A percentile compares a stretch with the other conserved stretches of the same genome.
These are phyloP conservation scores for Elachura formosa DNA, from an alignment of 2,113 vertebrate genomes.

Conservation along the genomic window DNA sequence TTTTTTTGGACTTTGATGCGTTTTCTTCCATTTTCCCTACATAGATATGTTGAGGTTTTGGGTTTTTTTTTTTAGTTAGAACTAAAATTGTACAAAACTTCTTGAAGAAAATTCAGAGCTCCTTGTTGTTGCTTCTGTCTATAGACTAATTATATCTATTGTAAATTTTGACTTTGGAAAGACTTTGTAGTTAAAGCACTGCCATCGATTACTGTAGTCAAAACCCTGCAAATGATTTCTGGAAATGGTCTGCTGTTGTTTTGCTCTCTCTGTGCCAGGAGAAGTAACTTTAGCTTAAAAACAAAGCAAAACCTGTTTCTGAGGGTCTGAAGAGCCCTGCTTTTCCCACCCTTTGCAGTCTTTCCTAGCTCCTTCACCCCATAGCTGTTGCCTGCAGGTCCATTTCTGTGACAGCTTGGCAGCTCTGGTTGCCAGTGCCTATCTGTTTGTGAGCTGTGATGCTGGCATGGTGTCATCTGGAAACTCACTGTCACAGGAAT, in stretches of 20 bases:
- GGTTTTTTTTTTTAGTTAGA: not conserved
- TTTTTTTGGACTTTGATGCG: fast-evolving
- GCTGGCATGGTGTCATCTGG: not conserved
- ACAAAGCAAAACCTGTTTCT: not conserved
- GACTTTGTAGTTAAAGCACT: not conserved
- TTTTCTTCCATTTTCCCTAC: not conserved
- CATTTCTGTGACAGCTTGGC: not conserved
- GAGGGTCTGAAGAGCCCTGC: not conserved
- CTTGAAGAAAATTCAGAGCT: not conserved
- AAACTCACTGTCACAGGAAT: not conserved
- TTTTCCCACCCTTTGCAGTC: not conserved
- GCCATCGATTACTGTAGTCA: not conserved
- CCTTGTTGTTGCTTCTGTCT: not conserved
- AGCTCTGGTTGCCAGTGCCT: not conserved
- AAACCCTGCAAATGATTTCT: not conserved
- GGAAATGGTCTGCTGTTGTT: not conserved
- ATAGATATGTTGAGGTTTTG: fast-evolving
- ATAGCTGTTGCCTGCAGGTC: not conserved
- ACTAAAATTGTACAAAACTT: not conserved
- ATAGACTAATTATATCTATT: not conserved
- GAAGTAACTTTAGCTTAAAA: not conserved
- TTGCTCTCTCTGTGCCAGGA: not conserved
- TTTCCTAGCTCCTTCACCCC: not conserved
- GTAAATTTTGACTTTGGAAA: not conserved
- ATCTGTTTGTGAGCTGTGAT: not conserved